Evolutionary conservation across 2,888 invertebrate genomes (phyloP), one percentile per base, ranked within the genome.

Genomic region (Itoplectis maculator): DNA sequence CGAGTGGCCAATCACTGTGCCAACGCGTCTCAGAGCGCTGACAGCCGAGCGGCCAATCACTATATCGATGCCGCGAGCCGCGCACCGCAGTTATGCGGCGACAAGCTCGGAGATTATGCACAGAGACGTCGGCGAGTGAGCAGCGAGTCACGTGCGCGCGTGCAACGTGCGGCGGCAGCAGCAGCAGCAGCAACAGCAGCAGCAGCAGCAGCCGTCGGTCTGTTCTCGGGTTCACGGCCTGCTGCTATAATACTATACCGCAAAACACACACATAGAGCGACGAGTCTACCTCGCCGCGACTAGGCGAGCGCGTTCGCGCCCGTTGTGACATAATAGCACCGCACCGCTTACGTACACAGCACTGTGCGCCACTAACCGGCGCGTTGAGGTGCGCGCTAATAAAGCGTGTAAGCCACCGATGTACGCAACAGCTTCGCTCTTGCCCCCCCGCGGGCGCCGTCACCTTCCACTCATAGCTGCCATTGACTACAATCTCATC

Each of bases 171-270:
- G 66, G 66, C 72, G 59, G 72, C 70, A n/a, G n/a, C n/a, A n/a
- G n/a, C n/a, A n/a, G n/a, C n/a, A n/a, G n/a, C n/a, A n/a, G n/a
- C n/a, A n/a, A n/a, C n/a, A n/a, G n/a, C n/a, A n/a, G n/a, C n/a
- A n/a, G 89, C 87, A 61, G 66, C 72, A 54, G 72, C 70, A 66
- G 79, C 65, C 29, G 29, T 29, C 29, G 29, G 3, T 29, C 29
- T 86, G 81, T 85, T 82, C 73, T 85, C 85, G 86, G 87, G 89
- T 90, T 90, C 89, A 90, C 84, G 89, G 89, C 85, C 89, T 86
- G 85, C 40, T 86, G 86, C 86, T 87, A 85, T 87, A 68, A 35
- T 68, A 77, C 35, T 65, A 72, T 68, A 78, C 51, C 23, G n/a
- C n/a, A n/a, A 65, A 42, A 51, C 18, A 45, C 42, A 45, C 23